Evolutionary conservation across 1,140 invertebrate species (phyloP).

Genomic region (Dryas iulia): DNA sequence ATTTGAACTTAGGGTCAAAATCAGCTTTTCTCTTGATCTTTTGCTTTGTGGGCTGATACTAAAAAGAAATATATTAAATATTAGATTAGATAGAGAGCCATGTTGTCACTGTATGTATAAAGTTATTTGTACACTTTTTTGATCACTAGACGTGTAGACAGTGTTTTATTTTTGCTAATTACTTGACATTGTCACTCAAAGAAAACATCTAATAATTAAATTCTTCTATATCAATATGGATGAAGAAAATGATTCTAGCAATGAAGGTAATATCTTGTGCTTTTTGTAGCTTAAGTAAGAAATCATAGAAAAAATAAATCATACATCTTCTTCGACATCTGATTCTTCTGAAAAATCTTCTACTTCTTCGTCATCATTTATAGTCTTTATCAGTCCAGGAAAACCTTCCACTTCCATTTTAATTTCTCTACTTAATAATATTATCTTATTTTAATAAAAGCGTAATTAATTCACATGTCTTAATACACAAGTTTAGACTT

Average conservation of each 20-base stretch:
- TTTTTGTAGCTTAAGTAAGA: neutral
- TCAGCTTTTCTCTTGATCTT: conserved; percentile 86
- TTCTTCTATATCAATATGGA: neutral
- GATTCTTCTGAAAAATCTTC: conserved; percentile 89
- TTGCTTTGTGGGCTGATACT: conserved; percentile 90
- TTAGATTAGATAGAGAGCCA: neutral
- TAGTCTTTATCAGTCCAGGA: conserved; percentile 82
- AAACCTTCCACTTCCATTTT: conserved; percentile 50
- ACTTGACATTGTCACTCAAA: neutral
- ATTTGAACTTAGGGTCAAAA: conserved; percentile 88
- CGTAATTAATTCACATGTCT: neutral
- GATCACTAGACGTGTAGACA: neutral
- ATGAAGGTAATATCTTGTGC: neutral
- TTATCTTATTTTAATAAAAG: conserved; percentile 6
- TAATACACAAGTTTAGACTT: neutral
- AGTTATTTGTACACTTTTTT: neutral
- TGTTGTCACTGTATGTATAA: neutral
- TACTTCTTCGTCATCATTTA: conserved; percentile 89
- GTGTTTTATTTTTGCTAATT: neutral
- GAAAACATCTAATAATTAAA: neutral
- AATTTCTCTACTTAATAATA: neutral
- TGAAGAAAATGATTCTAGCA: neutral
- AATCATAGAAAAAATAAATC: neutral
- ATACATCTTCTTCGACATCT: conserved; percentile 90
- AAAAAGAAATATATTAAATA: conserved; percentile 37